Conservation (phyloP, 2,113 vertebrate genomes). For the Chinchilla lanigera region DNA sequence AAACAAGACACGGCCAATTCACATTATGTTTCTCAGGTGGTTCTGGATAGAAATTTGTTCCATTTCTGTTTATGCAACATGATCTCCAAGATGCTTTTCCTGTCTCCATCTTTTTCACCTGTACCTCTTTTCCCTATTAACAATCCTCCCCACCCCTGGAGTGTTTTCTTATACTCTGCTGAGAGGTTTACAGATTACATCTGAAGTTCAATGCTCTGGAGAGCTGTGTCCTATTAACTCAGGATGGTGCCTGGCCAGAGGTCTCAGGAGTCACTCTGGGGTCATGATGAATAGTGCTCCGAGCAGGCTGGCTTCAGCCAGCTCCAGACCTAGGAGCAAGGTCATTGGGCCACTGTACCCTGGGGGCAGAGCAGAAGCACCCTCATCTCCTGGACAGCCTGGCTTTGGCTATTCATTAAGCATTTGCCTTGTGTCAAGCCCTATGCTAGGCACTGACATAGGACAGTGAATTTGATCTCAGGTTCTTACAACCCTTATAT, state of each 20-base stretch:
- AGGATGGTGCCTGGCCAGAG: background rate
- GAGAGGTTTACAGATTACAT: background rate
- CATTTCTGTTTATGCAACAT: constrained; percentile 35
- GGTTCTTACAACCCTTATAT: background rate
- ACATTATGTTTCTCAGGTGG: constrained; percentile 15
- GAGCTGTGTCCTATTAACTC: background rate
- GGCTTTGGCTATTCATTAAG: background rate
- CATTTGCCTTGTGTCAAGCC: background rate
- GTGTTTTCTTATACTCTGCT: background rate
- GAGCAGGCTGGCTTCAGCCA: background rate
- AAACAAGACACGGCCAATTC: constrained; percentile 57
- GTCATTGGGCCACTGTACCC: background rate
- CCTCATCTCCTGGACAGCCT: background rate
- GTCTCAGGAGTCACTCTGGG: background rate
- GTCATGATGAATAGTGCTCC: too few species aligned
- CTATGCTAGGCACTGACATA: background rate
- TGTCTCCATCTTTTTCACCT: background rate
- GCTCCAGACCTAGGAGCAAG: background rate
- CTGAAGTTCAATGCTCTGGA: background rate
- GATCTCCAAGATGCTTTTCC: background rate
- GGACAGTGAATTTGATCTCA: background rate
- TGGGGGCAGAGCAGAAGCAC: background rate
- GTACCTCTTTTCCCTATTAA: background rate
- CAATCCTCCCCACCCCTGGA: too few species aligned
- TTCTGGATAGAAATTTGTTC: constrained; percentile 54